Conservation (phyloP, 1,140 invertebrate genomes). For the Megalopta genalis region DNA sequence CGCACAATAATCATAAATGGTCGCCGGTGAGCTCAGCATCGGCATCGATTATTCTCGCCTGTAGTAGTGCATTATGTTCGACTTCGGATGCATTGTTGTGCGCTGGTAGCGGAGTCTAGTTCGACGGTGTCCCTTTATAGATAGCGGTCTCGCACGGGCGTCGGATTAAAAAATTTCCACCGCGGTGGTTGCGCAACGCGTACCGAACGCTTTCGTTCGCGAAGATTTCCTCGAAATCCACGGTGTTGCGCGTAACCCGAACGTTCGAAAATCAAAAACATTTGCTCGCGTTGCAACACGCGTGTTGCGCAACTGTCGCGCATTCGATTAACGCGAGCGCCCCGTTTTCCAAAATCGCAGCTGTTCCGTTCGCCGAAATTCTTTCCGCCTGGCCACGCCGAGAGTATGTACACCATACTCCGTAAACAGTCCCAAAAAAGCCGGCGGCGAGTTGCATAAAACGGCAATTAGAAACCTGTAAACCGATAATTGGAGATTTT, state of each 20-base stretch:
- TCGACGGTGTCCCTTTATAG: slow-evolving; percentile 68
- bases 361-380: background rate
- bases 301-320: no score
- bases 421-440: no score
- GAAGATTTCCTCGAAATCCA: no score
- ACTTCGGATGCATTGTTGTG: slow-evolving; percentile 50
- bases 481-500: no score
- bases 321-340: background rate
- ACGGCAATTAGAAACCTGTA: no score
- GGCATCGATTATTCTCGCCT: slow-evolving; percentile 37
- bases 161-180: slow-evolving; percentile 23
- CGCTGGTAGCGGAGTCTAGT: slow-evolving; percentile 53
- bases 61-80: slow-evolving; percentile 39
- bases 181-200: no score
- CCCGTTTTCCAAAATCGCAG: background rate
- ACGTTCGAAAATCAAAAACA: background rate
- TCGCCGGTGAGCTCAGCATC: background rate
- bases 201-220: no score
- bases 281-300: background rate
- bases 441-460: no score
- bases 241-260: background rate
- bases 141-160: slow-evolving; percentile 61
- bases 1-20: background rate
- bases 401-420: no score
- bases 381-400: no score